Base-by-base conservation (phyloP, 2,797 vertebrate species). In the Myotis myotis region DNA sequence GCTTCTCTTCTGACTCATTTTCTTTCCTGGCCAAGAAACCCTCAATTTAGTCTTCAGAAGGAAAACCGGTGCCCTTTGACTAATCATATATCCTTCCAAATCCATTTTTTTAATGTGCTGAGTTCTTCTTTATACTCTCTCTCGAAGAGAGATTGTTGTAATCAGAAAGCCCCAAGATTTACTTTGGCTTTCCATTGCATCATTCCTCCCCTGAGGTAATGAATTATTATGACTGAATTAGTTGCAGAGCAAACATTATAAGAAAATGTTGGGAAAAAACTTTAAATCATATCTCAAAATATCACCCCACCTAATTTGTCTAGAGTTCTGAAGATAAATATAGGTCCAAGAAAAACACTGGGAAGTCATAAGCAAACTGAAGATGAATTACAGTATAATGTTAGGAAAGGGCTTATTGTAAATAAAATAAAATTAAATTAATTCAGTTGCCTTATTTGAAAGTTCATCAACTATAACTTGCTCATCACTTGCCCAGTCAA, bases 1-100 rank as follows among this genome's bases (percentile, higher is more conserved):
- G 25, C 51, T 87, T 93, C 83, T 70, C 57, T 44, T 93, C 76
- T 93, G 49, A 93, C 60, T 94, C 87, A 91, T 89, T 87, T 89
- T 93, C 62, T 78, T 91, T 75, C 22, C 90, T 44, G 92, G 33
- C n/a, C 66, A 93, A 95, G 81, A 82, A 38, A 60, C 9, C 60
- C n/a, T 87, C 53, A 91, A 87, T 82, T 66, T 87, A 70, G 16
- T 44, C 55, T 84, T 20, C n/a, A 47, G 57, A 68, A 87, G 41
- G 15, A 83, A 96, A 95, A 78, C n/a, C 28, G 5, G 0, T 41
- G 60, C 33, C 87, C 25, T 81, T 88, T 22, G 20, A 78, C 57
- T 87, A 62, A 64, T 64, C 51, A 64, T 33, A n/a, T 38, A 62
- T 70, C 71, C n/a, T 72, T 94, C 66, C 17, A 91, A 87, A 53